These are phyloP conservation scores for Pachycephala philippinensis DNA, from an alignment of 2,113 vertebrate genomes.

Conservation along the genomic window DNA sequence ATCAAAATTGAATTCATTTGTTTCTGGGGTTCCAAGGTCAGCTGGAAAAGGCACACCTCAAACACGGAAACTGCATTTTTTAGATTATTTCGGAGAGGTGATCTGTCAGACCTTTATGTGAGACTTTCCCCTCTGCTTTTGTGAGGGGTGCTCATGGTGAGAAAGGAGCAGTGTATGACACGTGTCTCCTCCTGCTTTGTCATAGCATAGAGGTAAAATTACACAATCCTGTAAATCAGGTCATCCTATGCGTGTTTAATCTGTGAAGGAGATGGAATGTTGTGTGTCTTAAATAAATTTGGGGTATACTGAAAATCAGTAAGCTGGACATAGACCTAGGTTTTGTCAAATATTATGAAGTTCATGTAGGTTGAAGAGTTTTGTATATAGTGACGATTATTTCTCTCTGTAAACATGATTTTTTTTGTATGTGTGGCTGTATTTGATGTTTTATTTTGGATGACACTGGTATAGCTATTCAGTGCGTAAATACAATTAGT, in stretches of 20 bases:
- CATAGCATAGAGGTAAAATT: not conserved
- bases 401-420: not conserved
- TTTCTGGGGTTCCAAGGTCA: not conserved
- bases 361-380: not conserved
- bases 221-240: not conserved
- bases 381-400: not conserved
- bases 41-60: not conserved
- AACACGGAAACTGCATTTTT: fast-evolving
- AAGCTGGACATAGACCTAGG: not conserved
- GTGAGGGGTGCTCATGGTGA: not conserved
- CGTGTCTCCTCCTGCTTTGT: not conserved
- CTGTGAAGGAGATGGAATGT: fast-evolving
- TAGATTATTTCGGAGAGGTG: not conserved
- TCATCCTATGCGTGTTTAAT: fast-evolving
- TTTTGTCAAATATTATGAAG: not conserved
- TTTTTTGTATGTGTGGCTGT: not conserved
- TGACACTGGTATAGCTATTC: not conserved
- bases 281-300: not conserved
- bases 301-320: not conserved
- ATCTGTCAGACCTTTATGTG: not conserved
- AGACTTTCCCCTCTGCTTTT: not conserved
- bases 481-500: not conserved
- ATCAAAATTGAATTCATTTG: not conserved
- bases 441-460: not conserved
- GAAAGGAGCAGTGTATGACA: not conserved